These are phyloP conservation scores for Tipula confusa DNA, from an alignment of 2,888 invertebrate species.

Conservation along the genomic window DNA sequence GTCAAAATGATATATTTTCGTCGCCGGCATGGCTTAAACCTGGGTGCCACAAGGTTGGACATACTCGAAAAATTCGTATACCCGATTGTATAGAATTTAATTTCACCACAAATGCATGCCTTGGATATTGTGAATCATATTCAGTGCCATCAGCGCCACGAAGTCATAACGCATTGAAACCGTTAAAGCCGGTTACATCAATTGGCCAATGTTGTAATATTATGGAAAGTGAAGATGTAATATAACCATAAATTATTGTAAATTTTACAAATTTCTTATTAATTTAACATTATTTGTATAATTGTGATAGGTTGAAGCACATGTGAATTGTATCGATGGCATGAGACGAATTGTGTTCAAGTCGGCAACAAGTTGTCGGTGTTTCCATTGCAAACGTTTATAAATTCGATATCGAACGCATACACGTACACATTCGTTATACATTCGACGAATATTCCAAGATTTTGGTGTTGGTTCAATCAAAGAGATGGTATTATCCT, in stretches of 20 bases:
- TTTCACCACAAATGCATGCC: slow-evolving; percentile 81
- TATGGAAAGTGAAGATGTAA: slow-evolving; percentile 80
- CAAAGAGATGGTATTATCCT: neutral
- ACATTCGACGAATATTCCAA: neutral
- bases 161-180: slow-evolving; percentile 44
- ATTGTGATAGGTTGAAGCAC: slow-evolving; percentile 60
- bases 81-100: slow-evolving; percentile 80
- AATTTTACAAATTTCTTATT: neutral
- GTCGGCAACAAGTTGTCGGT: slow-evolving; percentile 76
- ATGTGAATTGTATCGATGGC: slow-evolving; percentile 74
- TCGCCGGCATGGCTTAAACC: slow-evolving; percentile 62
- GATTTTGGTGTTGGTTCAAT: neutral
- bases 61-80: slow-evolving; percentile 74
- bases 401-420: no score
- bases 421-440: no score
- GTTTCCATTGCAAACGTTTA: slow-evolving; percentile 70
- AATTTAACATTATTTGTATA: slow-evolving; percentile 28
- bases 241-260: slow-evolving; percentile 39
- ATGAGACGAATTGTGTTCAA: slow-evolving; percentile 73
- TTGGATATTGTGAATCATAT: slow-evolving; percentile 84
- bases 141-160: slow-evolving; percentile 67
- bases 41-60: slow-evolving; percentile 78
- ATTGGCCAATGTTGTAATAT: slow-evolving; percentile 87
- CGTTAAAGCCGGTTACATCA: slow-evolving; percentile 65
- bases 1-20: slow-evolving; percentile 32